Evolutionary conservation across 2,888 invertebrate genomes (phyloP).

Genomic region (Drosophila paramelanica): DNA sequence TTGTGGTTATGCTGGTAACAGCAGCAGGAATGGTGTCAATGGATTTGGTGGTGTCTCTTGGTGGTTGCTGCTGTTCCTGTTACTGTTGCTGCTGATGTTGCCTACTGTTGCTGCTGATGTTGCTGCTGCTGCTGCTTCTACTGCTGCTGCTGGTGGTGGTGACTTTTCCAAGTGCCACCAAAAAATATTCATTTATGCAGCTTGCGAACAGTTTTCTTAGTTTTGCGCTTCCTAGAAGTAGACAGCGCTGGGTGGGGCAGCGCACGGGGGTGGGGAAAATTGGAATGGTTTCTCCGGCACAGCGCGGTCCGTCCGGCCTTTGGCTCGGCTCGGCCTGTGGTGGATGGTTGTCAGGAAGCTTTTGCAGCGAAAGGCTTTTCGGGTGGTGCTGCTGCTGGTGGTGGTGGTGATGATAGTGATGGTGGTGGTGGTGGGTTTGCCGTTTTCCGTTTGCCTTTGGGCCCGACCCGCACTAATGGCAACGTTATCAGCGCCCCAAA

Average conservation of each 20-base stretch:
- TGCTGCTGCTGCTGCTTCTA: constrained; percentile 12
- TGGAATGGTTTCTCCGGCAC: background rate
- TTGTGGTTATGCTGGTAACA: constrained; percentile 34
- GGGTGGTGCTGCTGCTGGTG: background rate
- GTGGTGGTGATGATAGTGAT: background rate
- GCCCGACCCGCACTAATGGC: background rate
- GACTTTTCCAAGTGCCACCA: constrained; percentile 21
- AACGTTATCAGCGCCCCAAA: constrained; percentile 12
- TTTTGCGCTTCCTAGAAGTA: constrained; percentile 7
- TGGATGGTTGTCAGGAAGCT: constrained; percentile 1
- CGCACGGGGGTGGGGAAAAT: background rate
- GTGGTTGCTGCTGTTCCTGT: constrained; percentile 28
- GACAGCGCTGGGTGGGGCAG: background rate
- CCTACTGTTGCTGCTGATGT: background rate
- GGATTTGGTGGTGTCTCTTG: constrained; percentile 42
- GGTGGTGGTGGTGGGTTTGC: background rate
- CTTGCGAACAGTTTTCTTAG: constrained; percentile 28
- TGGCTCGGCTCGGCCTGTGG: background rate
- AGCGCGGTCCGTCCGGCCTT: too few relatives aligned
- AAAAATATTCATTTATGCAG: constrained; percentile 41
- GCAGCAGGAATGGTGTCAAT: constrained; percentile 36
- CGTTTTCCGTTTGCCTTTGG: background rate
- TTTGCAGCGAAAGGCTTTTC: constrained; percentile 3
- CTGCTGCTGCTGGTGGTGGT: constrained; percentile 15
- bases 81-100: background rate